Conservation (phyloP, 2,113 vertebrate genomes). For the Phocoena phocoena region DNA sequence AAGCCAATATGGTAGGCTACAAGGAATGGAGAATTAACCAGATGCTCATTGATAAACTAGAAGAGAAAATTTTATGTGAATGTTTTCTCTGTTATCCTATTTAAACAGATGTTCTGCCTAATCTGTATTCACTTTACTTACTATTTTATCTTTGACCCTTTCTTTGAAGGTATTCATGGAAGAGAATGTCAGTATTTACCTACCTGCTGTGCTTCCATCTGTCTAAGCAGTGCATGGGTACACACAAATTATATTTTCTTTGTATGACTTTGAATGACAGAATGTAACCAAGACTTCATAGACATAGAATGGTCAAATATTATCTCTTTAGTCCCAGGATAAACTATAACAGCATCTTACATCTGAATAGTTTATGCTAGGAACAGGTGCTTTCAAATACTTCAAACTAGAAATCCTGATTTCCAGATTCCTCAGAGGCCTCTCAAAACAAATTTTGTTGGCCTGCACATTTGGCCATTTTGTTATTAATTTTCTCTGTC, state of each 20-base stretch:
- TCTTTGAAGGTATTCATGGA: conserved; percentile 84
- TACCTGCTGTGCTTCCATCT: conserved; percentile 90
- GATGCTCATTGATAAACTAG: conserved; percentile 71
- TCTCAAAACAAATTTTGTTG: conserved; percentile 51
- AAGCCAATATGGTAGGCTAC: conserved; percentile 44
- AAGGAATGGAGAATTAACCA: conserved; percentile 78
- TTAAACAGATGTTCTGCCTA: conserved; percentile 85
- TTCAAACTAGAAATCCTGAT: conserved; percentile 66
- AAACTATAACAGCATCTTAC: conserved; percentile 74
- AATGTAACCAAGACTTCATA: conserved; percentile 81
- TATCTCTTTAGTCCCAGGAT: conserved; percentile 76
- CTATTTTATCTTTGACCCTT: conserved; percentile 86
- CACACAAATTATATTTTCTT: conserved; percentile 86
- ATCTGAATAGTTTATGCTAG: conserved; percentile 76
- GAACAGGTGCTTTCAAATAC: conserved; percentile 78
- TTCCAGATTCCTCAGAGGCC: conserved; percentile 67
- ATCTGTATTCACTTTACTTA: conserved; percentile 84
- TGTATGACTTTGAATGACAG: conserved; percentile 86
- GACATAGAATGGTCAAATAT: conserved; percentile 74
- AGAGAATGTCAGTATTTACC: conserved; percentile 87
- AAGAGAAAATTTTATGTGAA: conserved; percentile 72
- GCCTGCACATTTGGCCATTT: conserved; percentile 49
- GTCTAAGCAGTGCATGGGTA: conserved; percentile 79
- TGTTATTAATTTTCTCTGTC: conserved; percentile 62
- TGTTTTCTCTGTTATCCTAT: conserved; percentile 77